Evolutionary conservation across 2,113 vertebrate genomes (phyloP), one percentile per base, ranked within the genome.

Genomic region (Aegotheles bennettii): DNA sequence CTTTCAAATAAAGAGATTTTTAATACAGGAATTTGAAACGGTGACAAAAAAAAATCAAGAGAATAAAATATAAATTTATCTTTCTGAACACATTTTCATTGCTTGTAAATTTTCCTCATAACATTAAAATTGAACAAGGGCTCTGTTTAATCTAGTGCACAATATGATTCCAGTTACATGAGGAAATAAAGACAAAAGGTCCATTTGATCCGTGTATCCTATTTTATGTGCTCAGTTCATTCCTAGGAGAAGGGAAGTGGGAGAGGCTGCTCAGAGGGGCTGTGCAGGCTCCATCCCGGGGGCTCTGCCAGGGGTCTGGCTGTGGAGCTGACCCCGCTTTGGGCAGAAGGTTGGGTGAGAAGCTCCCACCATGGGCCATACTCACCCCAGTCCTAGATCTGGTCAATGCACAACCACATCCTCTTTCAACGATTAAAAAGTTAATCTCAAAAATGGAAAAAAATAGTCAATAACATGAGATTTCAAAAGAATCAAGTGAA

Each of bases 381-480:
- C 0, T 19, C 7, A 36, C 6, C 51, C 28, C 28, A 2, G 10
- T 16, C 29, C 38, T 13, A 14, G 19, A 2, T 4, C 31, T 0
- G 2, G 45, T 8, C 69, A n/a, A 4, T 3, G 61, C n/a, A 51
- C 68, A 75, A 4, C n/a, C 50, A 31, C 28, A 3, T 25, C 28
- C 56, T 43, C 69, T 38, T 57, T 4, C 7, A 9, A 9, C 6
- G 19, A 21, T 18, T 16, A 20, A 56, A 87, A 48, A 5, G 7
- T 21, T 63, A 12, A 43, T 13, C 42, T 38, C 26, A 38, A 10
- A 24, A 63, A 56, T 24, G 43, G 33, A 63, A 13, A 50, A 48
- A 61, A 42, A 16, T 3, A 50, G 48, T 21, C 53, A 60, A 10
- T 17, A 33, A 28, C 21, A 59, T 0, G 0, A 63, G 33, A 15